Evolutionary conservation across 1,140 invertebrate species (phyloP), one percentile per base, ranked within the genome.

Genomic region (Grapholita molesta): DNA sequence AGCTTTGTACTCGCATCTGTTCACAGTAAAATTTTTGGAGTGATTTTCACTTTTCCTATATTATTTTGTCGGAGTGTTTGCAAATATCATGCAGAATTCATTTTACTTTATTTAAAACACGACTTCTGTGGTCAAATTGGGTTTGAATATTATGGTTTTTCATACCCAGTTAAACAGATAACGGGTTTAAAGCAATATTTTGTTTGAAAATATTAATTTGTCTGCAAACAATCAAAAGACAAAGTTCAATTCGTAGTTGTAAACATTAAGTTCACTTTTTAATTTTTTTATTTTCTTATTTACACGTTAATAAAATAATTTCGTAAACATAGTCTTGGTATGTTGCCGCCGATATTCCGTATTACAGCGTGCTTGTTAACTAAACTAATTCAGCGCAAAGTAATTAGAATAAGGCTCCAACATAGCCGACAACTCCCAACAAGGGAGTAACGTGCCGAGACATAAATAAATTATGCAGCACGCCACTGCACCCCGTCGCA

Each of bases 391-490:
- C 38, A 65, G 67, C 64, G 65, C 69, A 53, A 28, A 75, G 79
- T 85, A 84, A 85, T 84, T 84, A 79, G 79, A 76, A 78, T 74
- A 67, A 71, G 67, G 64, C 73, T 74, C 73, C 67, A 67, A 77
- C 76, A 78, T 74, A 72, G 68, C 74, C 67, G 79, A 78, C 81
- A 78, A 80, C 68, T 78, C 71, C 73, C 78, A 77, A 79, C 79
- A 73, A 80, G 80, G 74, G 76, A 76, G 80, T 79, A 76, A 81
- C 86, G 88, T 88, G 85, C 78, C 81, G 76, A 74, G 73, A 87
- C 85, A 89, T 90, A 89, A 86, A 88, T 89, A 87, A 84, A 88
- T 89, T 89, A 90, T 90, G 83, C 85, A 88, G 79, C 75, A 72
- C 83, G 76, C 79, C 85, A 88, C 80, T 75, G 79, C 78, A 80